Evolutionary conservation across 2,113 vertebrate species (phyloP).

Genomic region (Thermophis baileyi): DNA sequence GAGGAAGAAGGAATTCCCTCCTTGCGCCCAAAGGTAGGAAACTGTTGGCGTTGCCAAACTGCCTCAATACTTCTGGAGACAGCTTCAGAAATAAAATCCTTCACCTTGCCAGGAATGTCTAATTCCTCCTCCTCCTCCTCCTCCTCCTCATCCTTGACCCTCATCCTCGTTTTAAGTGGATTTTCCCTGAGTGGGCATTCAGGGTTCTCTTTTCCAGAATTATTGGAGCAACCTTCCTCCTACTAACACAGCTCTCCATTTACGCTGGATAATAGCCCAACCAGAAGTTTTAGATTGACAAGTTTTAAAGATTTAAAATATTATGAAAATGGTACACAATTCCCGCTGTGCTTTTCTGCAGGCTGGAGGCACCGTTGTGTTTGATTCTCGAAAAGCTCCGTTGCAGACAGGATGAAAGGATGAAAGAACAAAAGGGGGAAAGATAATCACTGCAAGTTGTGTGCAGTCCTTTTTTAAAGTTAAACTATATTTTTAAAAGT

Average conservation of each 20-base stretch:
- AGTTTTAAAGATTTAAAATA: not conserved
- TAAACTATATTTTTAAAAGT: not conserved
- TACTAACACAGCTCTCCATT: not conserved
- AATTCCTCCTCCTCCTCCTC: too few species aligned
- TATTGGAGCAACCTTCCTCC: not conserved
- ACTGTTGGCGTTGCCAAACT: too few species aligned
- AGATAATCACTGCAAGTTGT: not conserved
- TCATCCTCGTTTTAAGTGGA: conserved; percentile 21
- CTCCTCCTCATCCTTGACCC: too few species aligned
- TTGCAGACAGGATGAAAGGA: not conserved
- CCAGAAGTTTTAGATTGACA: not conserved
- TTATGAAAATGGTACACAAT: not conserved
- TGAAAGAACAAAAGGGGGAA: not conserved
- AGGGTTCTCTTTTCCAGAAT: not conserved
- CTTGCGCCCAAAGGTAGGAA: too few species aligned
- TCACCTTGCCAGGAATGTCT: too few species aligned
- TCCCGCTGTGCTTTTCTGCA: conserved; percentile 21
- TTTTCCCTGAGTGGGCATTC: not conserved
- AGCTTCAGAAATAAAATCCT: too few species aligned
- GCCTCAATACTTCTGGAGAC: too few species aligned
- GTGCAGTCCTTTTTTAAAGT: not conserved
- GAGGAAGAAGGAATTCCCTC: too few species aligned
- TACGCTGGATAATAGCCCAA: not conserved
- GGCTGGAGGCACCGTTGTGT: conserved; percentile 25
- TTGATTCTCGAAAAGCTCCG: not conserved